Percentiles rank a stretch among this genome's conserved stretches.
These are phyloP conservation scores for Hipposideros armiger DNA, from an alignment of 2,113 vertebrate genomes.

Conservation along the genomic window DNA sequence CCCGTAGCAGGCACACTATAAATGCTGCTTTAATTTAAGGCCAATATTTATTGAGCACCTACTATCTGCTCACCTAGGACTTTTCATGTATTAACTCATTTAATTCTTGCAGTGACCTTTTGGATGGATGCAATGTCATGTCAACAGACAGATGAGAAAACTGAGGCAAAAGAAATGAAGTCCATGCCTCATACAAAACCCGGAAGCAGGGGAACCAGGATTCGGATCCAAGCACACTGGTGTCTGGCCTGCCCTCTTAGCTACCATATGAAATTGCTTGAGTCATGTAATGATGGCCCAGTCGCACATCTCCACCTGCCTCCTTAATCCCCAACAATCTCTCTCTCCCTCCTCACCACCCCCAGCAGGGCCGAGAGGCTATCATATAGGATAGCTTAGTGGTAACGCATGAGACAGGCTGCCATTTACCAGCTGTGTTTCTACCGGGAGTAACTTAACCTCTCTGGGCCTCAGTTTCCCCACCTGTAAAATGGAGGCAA, in stretches of 20 bases:
- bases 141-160: not conserved
- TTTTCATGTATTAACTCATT: not conserved
- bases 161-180: not conserved
- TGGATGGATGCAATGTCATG: not conserved
- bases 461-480: not conserved
- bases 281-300: rapidly evolving
- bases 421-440: not conserved
- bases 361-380: not conserved
- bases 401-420: not conserved
- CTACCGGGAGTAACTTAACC: not conserved
- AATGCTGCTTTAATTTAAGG: rapidly evolving
- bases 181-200: not conserved
- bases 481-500: not conserved
- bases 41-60: rapidly evolving
- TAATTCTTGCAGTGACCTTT: not conserved
- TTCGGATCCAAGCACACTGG: rapidly evolving
- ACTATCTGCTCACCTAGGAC: not conserved
- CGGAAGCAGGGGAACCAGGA: not conserved
- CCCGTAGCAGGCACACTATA: rapidly evolving
- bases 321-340: rapidly evolving
- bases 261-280: rapidly evolving
- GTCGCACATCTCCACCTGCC: rapidly evolving
- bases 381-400: rapidly evolving
- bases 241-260: not conserved
- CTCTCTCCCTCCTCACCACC: not conserved